Conservation (phyloP, 2,888 invertebrate genomes). For the Lordiphosa fenestrarum region DNA sequence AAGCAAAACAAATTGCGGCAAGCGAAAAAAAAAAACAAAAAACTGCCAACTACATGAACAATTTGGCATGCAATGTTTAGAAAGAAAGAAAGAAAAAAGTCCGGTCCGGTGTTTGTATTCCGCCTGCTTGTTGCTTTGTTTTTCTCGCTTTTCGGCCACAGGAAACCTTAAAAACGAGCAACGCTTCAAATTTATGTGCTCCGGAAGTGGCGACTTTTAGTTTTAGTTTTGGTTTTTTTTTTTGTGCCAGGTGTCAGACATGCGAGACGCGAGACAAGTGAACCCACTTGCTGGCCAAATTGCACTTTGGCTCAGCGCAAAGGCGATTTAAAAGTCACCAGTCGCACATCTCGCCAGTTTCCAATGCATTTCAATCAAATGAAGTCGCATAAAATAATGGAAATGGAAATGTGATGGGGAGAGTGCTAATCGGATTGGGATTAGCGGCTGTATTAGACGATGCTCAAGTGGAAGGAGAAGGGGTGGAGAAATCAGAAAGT, state of each 20-base stretch:
- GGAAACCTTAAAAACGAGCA: conserved; percentile 51
- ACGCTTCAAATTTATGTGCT: conserved; percentile 61
- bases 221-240: conserved; percentile 15
- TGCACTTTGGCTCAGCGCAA: conserved; percentile 23
- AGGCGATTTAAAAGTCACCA: conserved; percentile 41
- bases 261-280: conserved; percentile 23
- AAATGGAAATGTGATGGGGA: conserved; percentile 23
- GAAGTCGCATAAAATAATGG: conserved; percentile 65
- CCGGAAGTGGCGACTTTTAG: conserved; percentile 64
- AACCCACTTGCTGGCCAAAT: conserved; percentile 26
- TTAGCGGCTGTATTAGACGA: conserved; percentile 8
- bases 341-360: conserved; percentile 22
- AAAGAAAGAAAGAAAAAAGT: conserved; percentile 11
- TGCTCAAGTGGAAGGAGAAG: conserved; percentile 1
- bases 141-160: conserved; percentile 12
- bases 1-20: conserved; percentile 48
- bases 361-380: conserved; percentile 61
- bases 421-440: conserved; percentile 42
- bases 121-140: conserved; percentile 9
- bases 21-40: conserved; percentile 10
- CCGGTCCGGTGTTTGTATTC: conserved; percentile 18
- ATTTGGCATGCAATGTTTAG: conserved; percentile 43
- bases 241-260: conserved; percentile 49
- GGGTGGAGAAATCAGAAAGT: background rate
- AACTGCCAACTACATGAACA: conserved; percentile 35